Evolutionary conservation across 2,113 vertebrate genomes (phyloP), one percentile per base, ranked within the genome.

Genomic region (Phoenicopterus ruber): DNA sequence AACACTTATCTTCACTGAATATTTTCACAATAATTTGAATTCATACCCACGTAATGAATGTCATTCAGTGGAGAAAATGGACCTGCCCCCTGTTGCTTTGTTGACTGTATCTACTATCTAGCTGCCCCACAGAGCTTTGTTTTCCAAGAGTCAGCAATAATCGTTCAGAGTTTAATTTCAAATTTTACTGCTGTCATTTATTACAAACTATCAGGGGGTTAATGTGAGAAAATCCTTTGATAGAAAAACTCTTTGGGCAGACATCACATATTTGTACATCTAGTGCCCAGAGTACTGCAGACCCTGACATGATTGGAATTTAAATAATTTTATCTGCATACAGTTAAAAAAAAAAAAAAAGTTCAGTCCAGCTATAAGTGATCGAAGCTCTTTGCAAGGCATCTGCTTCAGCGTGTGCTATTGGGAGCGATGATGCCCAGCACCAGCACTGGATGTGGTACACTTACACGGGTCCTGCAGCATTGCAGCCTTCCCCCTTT

Each of bases 401-500:
- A 29, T 26, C 40, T 38, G 11, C 9, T 44, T 44, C 36, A 22
- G 20, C 1, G 32, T 9, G 54, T 20, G 44, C 11, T 9, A 3
- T 3, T 10, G 19, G 32, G 34, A 62, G 52, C 0, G 32, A 34
- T 2, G 34, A 13, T 1, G 38, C 3, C 7, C 28, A 16, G 66
- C 65, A 44, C 17, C 32, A 34, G 66, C 50, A 24, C n/a, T 4
- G 38, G 8, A 11, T 25, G 32, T 5, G 15, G 13, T 2, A 29
- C 28, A 4, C 9, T 17, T 2, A 5, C 15, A 15, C 0, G 5
- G 11, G 29, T 32, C 26, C 13, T 17, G 29, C 11, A 12, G 25
- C 44, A 7, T 0, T 14, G 36, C 38, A 5, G 2, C 72, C 14
- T 36, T 66, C 62, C 42, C 54, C 19, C 38, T 61, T 34, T 32